These are phyloP conservation scores for Lamprologus tigripictilis DNA, from an alignment of 2,113 vertebrate genomes.

Conservation along the genomic window DNA sequence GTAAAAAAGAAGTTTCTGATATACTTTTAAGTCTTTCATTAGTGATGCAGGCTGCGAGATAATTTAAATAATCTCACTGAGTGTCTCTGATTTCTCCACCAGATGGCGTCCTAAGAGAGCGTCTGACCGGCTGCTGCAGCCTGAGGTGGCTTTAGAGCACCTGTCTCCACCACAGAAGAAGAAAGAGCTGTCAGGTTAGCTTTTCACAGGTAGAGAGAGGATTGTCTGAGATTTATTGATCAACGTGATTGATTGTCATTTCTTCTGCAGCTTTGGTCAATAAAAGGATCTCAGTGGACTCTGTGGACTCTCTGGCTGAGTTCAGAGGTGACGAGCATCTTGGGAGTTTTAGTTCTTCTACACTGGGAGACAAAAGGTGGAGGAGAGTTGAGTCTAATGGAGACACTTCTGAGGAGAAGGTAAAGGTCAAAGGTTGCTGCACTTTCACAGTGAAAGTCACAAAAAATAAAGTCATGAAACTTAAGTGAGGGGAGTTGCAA, in stretches of 20 bases:
- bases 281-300: neutral
- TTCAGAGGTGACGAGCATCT: neutral
- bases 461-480: neutral
- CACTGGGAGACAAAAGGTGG: neutral
- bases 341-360: neutral
- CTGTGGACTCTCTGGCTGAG: slow-evolving; percentile 6
- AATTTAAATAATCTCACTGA: neutral
- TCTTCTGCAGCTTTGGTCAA: neutral
- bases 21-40: neutral
- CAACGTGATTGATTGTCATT: neutral
- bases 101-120: slow-evolving; percentile 67
- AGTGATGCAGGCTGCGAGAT: neutral
- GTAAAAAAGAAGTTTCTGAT: neutral
- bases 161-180: slow-evolving; percentile 27
- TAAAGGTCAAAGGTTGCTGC: neutral
- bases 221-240: neutral
- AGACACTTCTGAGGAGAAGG: neutral
- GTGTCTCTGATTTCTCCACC: neutral
- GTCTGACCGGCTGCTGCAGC: slow-evolving; percentile 34
- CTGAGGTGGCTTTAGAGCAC: neutral
- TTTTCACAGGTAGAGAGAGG: neutral
- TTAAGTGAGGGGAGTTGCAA: neutral
- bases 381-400: neutral
- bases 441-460: neutral
- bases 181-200: neutral